phyloP scores from a whole-genome alignment of 2,797 vertebrate species.

The Masticophis lateralis region DNA sequence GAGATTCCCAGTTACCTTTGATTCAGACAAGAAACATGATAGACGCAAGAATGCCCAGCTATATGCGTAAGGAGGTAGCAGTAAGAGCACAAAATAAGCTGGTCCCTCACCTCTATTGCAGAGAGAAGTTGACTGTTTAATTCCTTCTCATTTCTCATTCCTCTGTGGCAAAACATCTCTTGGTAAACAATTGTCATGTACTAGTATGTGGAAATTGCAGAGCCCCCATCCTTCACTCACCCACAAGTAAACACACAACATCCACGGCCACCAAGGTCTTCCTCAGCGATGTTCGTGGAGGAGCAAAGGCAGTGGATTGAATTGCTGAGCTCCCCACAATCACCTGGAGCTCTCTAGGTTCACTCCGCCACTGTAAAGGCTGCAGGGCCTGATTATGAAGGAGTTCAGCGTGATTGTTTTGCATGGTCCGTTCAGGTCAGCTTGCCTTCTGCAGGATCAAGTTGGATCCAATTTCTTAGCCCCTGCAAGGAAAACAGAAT shows the following conservation, averaged over 20 bases:
- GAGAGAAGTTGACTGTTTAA: neutral
- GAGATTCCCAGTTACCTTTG: neutral
- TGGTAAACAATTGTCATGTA: neutral
- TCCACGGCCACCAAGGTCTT: constrained; percentile 30
- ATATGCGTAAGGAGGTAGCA: neutral
- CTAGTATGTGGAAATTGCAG: neutral
- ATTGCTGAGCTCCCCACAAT: neutral
- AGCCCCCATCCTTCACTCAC: neutral
- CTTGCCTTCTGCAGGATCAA: neutral
- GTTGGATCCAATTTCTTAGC: neutral
- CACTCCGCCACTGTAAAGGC: neutral
- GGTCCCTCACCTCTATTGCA: neutral
- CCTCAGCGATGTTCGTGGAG: neutral
- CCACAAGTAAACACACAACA: constrained; percentile 34
- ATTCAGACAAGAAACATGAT: neutral
- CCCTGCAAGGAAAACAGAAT: neutral
- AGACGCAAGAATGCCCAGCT: neutral
- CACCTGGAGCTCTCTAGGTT: neutral
- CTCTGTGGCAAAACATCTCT: neutral
- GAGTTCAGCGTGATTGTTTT: neutral
- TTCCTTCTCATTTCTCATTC: neutral
- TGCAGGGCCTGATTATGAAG: neutral
- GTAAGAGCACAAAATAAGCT: neutral
- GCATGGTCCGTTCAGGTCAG: constrained; percentile 6
- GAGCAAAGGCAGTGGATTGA: neutral